Percentiles rank a stretch among this genome's conserved stretches.
phyloP scores from a whole-genome alignment of 1,140 invertebrate genomes.

The Homalodisca vitripennis region DNA sequence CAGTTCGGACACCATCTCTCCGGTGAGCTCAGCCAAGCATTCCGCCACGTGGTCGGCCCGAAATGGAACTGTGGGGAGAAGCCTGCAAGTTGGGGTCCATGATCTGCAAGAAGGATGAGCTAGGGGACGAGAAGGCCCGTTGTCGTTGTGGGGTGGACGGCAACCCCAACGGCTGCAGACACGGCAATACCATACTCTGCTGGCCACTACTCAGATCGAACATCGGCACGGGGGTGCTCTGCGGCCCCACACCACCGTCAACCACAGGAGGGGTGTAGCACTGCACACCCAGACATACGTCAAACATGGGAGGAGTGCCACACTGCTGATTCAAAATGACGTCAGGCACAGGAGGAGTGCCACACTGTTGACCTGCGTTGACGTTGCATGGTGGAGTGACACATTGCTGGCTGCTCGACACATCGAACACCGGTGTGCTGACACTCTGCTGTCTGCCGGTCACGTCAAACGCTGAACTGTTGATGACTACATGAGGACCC shows the following conservation, averaged over 20 bases:
- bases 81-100: neutral
- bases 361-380: no score
- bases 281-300: no score
- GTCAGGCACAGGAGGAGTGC: no score
- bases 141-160: neutral
- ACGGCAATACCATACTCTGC: neutral
- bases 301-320: no score
- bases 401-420: no score
- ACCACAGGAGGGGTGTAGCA: no score
- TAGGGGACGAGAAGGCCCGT: neutral
- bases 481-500: neutral
- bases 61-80: conserved; percentile 55
- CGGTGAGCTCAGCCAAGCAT: conserved; percentile 71
- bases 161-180: neutral
- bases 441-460: conserved; percentile 1
- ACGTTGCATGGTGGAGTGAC: no score
- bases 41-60: conserved; percentile 70
- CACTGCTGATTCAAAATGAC: no score
- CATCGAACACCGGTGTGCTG: neutral
- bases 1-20: conserved; percentile 74
- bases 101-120: neutral
- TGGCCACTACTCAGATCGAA: neutral
- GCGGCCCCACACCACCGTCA: no score
- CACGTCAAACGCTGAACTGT: neutral
- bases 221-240: no score